Conservation (phyloP, 2,797 vertebrate genomes). For the Peromyscus aztecus region DNA sequence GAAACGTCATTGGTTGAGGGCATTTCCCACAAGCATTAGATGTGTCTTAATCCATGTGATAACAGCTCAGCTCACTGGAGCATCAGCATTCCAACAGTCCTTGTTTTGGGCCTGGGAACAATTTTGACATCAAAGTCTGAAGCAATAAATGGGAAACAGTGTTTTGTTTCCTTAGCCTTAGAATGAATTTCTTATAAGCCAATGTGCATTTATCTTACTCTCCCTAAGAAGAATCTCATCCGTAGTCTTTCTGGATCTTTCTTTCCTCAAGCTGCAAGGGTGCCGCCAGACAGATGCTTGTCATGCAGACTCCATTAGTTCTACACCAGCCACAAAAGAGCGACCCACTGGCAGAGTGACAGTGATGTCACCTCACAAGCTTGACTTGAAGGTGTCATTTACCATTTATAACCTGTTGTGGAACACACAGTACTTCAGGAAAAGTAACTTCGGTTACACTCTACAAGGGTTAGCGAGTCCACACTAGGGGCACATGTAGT, state of each 20-base stretch:
- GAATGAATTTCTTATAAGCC: slow-evolving; percentile 76
- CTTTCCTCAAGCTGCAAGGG: slow-evolving; percentile 33
- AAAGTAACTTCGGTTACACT: slow-evolving; percentile 6
- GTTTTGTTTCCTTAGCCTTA: slow-evolving; percentile 77
- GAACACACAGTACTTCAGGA: background rate
- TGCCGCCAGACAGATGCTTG: background rate
- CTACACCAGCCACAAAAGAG: background rate
- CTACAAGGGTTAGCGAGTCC: background rate
- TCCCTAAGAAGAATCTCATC: slow-evolving; percentile 77
- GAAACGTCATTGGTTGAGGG: background rate
- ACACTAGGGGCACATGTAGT: background rate
- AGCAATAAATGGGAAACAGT: slow-evolving; percentile 87
- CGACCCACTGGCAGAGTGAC: background rate
- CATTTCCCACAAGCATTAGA: background rate
- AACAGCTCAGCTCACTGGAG: background rate
- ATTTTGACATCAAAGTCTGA: slow-evolving; percentile 74
- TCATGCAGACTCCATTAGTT: background rate
- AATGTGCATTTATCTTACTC: slow-evolving; percentile 68
- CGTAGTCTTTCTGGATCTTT: slow-evolving; percentile 49
- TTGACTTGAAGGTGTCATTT: background rate
- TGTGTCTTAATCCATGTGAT: slow-evolving; percentile 20
- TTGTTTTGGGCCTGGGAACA: slow-evolving; percentile 67
- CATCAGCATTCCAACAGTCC: slow-evolving; percentile 22
- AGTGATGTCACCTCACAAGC: background rate
- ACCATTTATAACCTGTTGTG: slow-evolving; percentile 52